Evolutionary conservation across 2,113 vertebrate species (phyloP).

Genomic region (Origma solitaria): DNA sequence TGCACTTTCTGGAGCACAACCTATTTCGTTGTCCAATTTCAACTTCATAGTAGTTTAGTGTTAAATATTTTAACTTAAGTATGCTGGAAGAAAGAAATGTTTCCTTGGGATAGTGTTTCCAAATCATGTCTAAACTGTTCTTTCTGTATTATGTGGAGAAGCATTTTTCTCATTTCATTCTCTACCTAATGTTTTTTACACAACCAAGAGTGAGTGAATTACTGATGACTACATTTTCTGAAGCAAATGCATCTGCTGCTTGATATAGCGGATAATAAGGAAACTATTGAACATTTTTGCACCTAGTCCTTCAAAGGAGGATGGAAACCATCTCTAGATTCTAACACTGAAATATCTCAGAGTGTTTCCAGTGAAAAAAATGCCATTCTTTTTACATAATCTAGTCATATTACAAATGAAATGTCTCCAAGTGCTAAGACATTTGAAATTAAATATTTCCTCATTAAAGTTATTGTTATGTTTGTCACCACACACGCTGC

Average conservation of each 20-base stretch:
- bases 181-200: not conserved
- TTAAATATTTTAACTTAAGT: not conserved
- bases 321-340: not conserved
- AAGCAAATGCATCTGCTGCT: not conserved
- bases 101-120: not conserved
- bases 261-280: constrained; percentile 5
- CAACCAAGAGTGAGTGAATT: not conserved
- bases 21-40: not conserved
- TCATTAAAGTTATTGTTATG: not conserved
- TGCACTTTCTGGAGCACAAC: not conserved
- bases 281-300: not conserved
- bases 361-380: not conserved
- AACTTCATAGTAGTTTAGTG: not conserved
- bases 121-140: not conserved
- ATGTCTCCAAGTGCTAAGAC: not conserved
- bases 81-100: not conserved
- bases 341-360: not conserved
- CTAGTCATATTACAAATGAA: not conserved
- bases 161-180: not conserved
- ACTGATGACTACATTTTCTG: not conserved
- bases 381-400: not conserved
- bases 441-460: not conserved
- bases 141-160: not conserved
- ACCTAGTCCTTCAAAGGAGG: not conserved
- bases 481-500: fast-evolving